phyloP scores from a whole-genome alignment of 2,113 vertebrate species.

The Grus americana region DNA sequence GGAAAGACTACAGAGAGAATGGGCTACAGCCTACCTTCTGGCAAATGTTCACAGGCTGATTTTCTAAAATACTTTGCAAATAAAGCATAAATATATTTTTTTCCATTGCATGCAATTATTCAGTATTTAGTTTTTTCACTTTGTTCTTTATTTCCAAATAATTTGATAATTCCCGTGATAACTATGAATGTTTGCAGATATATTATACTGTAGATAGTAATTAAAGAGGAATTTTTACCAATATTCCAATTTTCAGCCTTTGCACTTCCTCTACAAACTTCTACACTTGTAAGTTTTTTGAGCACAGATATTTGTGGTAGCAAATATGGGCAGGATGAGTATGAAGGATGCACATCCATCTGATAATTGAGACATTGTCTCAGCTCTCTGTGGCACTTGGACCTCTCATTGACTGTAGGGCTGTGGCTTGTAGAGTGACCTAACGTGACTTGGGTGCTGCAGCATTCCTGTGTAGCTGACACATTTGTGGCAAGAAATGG shows the following conservation, averaged over 20 bases:
- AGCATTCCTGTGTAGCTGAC: conserved; percentile 16
- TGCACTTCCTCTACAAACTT: neutral
- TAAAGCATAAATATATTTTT: neutral
- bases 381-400: neutral
- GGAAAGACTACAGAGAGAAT: neutral
- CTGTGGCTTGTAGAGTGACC: neutral
- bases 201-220: neutral
- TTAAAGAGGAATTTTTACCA: neutral
- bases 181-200: neutral
- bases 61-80: neutral
- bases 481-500: neutral
- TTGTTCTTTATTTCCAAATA: neutral
- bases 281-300: neutral
- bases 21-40: neutral
- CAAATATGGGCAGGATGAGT: neutral
- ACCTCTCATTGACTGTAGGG: neutral
- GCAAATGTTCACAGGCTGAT: neutral
- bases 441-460: neutral
- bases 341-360: neutral
- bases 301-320: neutral
- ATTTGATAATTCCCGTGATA: neutral
- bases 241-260: neutral
- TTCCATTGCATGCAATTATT: neutral
- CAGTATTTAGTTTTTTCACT: neutral
- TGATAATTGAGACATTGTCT: neutral